phyloP scores from a whole-genome alignment of 1,140 invertebrate genomes.

The Teleopsis dalmanni region DNA sequence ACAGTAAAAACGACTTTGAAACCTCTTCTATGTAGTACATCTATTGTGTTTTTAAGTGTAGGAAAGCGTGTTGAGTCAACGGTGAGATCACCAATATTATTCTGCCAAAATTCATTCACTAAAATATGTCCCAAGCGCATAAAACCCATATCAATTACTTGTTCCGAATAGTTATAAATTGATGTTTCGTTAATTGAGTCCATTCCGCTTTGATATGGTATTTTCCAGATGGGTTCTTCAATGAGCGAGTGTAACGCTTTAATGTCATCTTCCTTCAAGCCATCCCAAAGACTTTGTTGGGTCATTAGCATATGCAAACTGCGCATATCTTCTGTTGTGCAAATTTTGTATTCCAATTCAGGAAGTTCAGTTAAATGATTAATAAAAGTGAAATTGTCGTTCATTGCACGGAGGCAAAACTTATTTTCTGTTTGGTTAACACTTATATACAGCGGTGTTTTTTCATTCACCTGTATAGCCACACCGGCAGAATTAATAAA shows the following conservation, averaged over 20 bases:
- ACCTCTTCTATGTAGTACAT: conserved; percentile 72
- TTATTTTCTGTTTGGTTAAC: conserved; percentile 59
- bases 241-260: conserved; percentile 65
- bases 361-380: conserved; percentile 57
- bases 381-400: conserved; percentile 69
- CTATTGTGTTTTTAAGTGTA: conserved; percentile 66
- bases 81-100: conserved; percentile 67
- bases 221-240: conserved; percentile 77
- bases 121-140: conserved; percentile 71
- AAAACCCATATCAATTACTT: conserved; percentile 66
- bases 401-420: conserved; percentile 66
- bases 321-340: conserved; percentile 70
- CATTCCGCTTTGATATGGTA: conserved; percentile 56
- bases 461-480: conserved; percentile 65
- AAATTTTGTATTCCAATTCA: conserved; percentile 77
- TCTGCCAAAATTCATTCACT: conserved; percentile 79
- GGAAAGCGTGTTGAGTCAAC: conserved; percentile 66
- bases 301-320: conserved; percentile 60
- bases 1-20: conserved; percentile 78
- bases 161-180: conserved; percentile 74
- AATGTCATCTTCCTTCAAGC: conserved; percentile 65
- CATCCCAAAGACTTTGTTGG: conserved; percentile 72
- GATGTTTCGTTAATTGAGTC: conserved; percentile 56
- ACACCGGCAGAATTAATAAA: conserved; percentile 79
- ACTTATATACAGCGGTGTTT: conserved; percentile 70